These are phyloP conservation scores for Papilio gigon DNA, from an alignment of 2,888 invertebrate genomes.

Conservation along the genomic window DNA sequence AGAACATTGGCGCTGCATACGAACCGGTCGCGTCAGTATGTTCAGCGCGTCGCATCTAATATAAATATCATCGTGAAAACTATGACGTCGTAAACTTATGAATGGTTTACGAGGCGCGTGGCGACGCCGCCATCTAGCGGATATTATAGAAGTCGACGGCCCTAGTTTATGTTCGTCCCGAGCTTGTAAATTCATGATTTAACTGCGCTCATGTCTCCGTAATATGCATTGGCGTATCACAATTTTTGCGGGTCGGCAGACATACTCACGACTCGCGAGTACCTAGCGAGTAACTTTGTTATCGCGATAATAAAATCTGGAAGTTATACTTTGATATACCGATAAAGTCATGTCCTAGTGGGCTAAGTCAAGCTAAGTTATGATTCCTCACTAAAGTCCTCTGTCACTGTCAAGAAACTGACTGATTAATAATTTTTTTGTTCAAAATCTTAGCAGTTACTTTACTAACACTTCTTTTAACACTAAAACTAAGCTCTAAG, in stretches of 20 bases:
- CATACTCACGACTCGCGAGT: neutral
- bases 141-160: slow-evolving; percentile 42
- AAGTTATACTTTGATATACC: neutral
- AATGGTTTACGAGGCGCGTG: slow-evolving; percentile 42
- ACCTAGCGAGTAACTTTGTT: too few species aligned
- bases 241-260: neutral
- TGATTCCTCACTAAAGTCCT: too few species aligned
- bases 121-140: slow-evolving; percentile 37
- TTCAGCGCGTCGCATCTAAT: slow-evolving; percentile 40
- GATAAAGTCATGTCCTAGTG: too few species aligned
- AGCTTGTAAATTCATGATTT: slow-evolving; percentile 46
- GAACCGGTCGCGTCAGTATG: slow-evolving; percentile 35
- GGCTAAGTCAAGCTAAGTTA: too few species aligned
- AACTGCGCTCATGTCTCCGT: slow-evolving; percentile 32
- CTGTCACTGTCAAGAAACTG: too few species aligned
- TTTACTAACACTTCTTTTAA: too few species aligned
- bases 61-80: slow-evolving; percentile 36
- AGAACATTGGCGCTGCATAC: slow-evolving; percentile 6
- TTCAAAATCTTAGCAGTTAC: too few species aligned
- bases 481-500: too few species aligned
- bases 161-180: slow-evolving; percentile 35
- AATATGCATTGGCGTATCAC: slow-evolving; percentile 22
- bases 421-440: too few species aligned
- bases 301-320: neutral
- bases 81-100: slow-evolving; percentile 40